Conservation (phyloP, 2,113 vertebrate genomes). For the Oenanthe melanoleuca region DNA sequence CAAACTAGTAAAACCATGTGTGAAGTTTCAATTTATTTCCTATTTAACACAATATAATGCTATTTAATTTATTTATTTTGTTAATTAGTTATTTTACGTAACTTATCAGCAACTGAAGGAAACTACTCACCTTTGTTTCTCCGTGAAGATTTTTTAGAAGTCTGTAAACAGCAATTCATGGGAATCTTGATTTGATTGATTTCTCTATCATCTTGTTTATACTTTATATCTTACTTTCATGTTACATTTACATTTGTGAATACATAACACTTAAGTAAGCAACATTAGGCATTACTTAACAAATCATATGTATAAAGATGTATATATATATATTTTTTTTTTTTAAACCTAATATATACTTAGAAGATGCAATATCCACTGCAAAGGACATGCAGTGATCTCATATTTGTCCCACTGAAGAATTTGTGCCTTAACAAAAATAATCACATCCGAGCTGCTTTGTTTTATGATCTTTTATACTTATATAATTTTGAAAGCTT, state of each 20-base stretch:
- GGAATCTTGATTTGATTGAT: neutral
- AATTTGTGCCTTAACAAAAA: slow-evolving; percentile 8
- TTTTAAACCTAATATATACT: too few species aligned
- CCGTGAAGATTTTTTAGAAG: neutral
- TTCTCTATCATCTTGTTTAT: neutral
- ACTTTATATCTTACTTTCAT: neutral
- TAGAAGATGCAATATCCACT: neutral
- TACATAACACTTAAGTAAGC: neutral
- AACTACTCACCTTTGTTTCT: neutral
- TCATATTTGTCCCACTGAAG: slow-evolving; percentile 39
- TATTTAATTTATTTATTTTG: neutral
- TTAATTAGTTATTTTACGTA: neutral
- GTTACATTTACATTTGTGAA: neutral
- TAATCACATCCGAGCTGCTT: slow-evolving; percentile 25
- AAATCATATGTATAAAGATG: too few species aligned
- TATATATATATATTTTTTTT: too few species aligned
- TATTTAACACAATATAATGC: neutral
- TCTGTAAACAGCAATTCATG: neutral
- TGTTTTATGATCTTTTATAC: slow-evolving; percentile 4
- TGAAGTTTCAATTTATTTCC: neutral
- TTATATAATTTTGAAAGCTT: slow-evolving; percentile 17
- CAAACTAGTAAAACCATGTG: neutral
- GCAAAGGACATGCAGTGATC: neutral
- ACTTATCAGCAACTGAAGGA: neutral
- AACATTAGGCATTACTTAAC: neutral